Conservation (phyloP, 2,113 vertebrate genomes). For the Verasper variegatus region DNA sequence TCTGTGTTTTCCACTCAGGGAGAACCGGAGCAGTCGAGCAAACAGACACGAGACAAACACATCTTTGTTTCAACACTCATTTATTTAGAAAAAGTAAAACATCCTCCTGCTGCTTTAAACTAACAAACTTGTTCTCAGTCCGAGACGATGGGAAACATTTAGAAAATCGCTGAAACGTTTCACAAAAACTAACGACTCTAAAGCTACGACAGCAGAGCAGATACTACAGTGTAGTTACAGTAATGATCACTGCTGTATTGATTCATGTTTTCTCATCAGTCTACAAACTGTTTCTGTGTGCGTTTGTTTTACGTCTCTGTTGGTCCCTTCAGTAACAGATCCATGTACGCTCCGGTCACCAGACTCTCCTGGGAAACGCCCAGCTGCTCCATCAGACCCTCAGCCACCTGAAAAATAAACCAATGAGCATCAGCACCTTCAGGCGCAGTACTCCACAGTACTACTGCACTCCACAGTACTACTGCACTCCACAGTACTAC, state of each 20-base stretch:
- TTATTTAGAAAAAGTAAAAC: constrained; percentile 7
- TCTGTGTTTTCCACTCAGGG: neutral
- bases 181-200: too few relatives aligned
- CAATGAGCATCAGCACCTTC: neutral
- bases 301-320: constrained; percentile 34
- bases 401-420: constrained; percentile 64
- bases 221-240: neutral
- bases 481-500: too few relatives aligned
- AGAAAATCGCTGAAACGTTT: too few relatives aligned
- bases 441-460: too few relatives aligned
- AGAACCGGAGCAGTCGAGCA: neutral
- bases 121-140: neutral
- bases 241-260: neutral
- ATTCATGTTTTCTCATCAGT: too few relatives aligned
- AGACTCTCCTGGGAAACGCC: constrained; percentile 79
- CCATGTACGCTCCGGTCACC: constrained; percentile 86
- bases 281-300: neutral
- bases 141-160: too few relatives aligned
- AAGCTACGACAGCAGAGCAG: neutral
- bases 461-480: too few relatives aligned
- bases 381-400: constrained; percentile 82
- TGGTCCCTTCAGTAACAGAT: constrained; percentile 77
- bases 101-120: neutral
- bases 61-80: constrained; percentile 1
- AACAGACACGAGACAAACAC: neutral